Evolutionary conservation across 1,140 invertebrate species (phyloP), one percentile per base, ranked within the genome.

Genomic region (Pseudomyrmex cubaensis): DNA sequence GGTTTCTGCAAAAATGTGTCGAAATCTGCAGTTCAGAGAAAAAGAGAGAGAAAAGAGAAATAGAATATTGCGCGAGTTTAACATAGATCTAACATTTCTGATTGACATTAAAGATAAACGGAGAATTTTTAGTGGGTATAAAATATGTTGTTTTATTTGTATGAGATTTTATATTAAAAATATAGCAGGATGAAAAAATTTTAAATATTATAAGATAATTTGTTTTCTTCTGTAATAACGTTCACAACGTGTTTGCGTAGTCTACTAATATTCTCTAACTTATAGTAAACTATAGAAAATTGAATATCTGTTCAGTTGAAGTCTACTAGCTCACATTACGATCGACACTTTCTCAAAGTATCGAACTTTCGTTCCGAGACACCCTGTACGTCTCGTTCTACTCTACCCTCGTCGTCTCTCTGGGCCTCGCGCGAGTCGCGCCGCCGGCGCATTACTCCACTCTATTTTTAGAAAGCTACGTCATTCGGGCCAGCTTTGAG

Each of bases 401-500:
- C 15, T 25, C 44, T 8, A 20, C 12, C 56, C 25, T 35, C 25
- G 52, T 20, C 20, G 35, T 13, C 13, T 48, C 63, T 54, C 54
- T 63, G 50, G 56, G 9, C 50, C 63, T 52, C 48, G 59, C 48
- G 22, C 25, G 22, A 80, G 44, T 72, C 44, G 54, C 69, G 67
- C 9, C 62, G 74, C 46, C 57, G 61, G n/a, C 46, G 25, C 12
- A 13, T 72, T 83, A 70, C 70, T 57, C 25, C 35, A 2, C 46
- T 74, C 87, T 88, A 88, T 87, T 88, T 88, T 87, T 73, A 76
- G 86, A 64, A 12, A 61, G 10, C 77, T 20, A 64, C 77, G 87
- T 88, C 86, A 88, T 63, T 85, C 66, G 54, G 52, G 22, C 54
- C 35, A 72, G 80, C 69, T 77, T 76, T 76, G 54, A 88, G 46